Evolutionary conservation across 2,113 vertebrate species (phyloP), one percentile per base, ranked within the genome.

Genomic region (Xiphophorus hellerii): DNA sequence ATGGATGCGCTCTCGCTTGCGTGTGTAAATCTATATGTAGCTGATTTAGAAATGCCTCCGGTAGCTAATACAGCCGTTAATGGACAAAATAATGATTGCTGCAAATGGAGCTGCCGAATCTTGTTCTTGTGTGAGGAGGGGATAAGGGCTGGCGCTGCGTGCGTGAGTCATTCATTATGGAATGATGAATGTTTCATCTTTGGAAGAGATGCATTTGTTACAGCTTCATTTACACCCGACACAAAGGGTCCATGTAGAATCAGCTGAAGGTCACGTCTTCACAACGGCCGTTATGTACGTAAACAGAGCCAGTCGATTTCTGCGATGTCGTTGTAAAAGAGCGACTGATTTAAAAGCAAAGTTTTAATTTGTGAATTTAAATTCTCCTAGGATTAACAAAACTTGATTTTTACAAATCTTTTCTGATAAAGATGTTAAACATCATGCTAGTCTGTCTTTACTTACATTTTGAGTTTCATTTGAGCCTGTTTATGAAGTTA

Each of bases 21-120:
- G 73, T 87, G 29, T 85, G 90, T 90, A 90, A 91, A 89, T 90
- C 90, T 90, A 93, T 92, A 91, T 76, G 84, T 78, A 74, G 88
- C 86, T 88, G 86, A 91, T 90, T 88, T 90, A 77, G 78, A 89
- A 84, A 83, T 35, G 90, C 90, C 90, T 88, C 83, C 80, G 73
- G 87, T 89, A 72, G 86, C 86, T 90, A 91, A 90, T 89, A 86
- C 80, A 88, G 81, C 44, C 70, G 85, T 88, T 92, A 92, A 91
- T 92, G 89, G 88, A 84, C 66, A 71, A 84, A 89, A 68, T 91
- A 92, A 90, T 93, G 90, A 93, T 91, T 83, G 84, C 63, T 83
- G 88, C 76, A 90, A 91, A 90, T 89, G 87, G 86, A 88, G 79
- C 74, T 82, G 77, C 76, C 60, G 74, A 89, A 85, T 77, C 44